Evolutionary conservation across 2,113 vertebrate species (phyloP).

Genomic region (Lepidothrix coronata): DNA sequence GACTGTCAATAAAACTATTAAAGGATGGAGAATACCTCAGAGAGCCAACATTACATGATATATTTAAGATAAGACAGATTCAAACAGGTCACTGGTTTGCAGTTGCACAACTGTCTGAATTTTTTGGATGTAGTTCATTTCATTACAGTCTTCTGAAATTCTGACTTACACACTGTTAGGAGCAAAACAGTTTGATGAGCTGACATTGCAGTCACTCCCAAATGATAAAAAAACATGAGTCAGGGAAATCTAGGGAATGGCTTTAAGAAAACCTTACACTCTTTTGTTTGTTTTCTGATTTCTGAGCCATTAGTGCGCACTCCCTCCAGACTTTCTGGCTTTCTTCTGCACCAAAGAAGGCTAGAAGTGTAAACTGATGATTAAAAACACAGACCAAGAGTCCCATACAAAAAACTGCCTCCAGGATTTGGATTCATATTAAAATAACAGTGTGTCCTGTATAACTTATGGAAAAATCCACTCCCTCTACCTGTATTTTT

Average conservation of each 20-base stretch:
- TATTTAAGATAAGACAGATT: slow-evolving; percentile 54
- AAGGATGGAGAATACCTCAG: slow-evolving; percentile 32
- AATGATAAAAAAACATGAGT: background rate
- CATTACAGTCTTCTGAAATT: slow-evolving; percentile 10
- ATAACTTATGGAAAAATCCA: background rate
- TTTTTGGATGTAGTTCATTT: slow-evolving; percentile 39
- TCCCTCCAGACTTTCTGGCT: background rate
- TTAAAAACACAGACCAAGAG: background rate
- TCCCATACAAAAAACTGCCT: background rate
- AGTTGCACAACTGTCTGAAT: slow-evolving; percentile 57
- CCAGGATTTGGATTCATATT: background rate
- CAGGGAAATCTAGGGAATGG: slow-evolving; percentile 12
- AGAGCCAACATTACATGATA: slow-evolving; percentile 7
- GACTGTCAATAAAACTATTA: slow-evolving; percentile 38
- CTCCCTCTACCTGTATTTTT: background rate
- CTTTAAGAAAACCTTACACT: background rate
- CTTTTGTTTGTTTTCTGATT: background rate
- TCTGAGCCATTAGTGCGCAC: background rate
- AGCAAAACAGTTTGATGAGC: slow-evolving; percentile 22
- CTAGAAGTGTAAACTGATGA: background rate
- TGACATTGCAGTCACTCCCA: slow-evolving; percentile 13
- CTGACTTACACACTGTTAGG: background rate
- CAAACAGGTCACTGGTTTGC: slow-evolving; percentile 29
- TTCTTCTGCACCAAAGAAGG: background rate
- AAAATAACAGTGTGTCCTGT: background rate